Conservation (phyloP, 2,888 invertebrate genomes). For the Tolmerus cingulatus region DNA sequence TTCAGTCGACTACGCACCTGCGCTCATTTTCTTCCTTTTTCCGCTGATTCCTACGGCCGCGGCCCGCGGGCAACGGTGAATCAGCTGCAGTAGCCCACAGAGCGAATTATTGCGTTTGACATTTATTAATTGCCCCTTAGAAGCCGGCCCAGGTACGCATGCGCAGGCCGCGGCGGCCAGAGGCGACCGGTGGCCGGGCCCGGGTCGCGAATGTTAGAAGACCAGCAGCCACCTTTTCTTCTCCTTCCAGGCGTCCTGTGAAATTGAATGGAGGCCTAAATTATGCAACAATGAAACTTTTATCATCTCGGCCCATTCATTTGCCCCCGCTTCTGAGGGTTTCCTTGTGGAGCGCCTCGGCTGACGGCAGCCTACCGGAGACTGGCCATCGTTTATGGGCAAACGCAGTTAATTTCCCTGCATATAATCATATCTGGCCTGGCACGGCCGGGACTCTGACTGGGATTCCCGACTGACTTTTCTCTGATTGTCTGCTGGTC, state of each 20-base stretch:
- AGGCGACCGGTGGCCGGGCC: neutral
- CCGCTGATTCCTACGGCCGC: neutral
- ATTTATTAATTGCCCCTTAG: slow-evolving; percentile 48
- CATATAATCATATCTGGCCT: slow-evolving; percentile 47
- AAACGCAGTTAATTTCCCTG: slow-evolving; percentile 48
- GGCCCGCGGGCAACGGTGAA: neutral
- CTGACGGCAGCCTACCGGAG: neutral
- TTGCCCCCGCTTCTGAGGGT: slow-evolving; percentile 27
- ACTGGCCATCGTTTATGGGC: slow-evolving; percentile 47
- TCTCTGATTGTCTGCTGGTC: slow-evolving; percentile 25
- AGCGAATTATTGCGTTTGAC: slow-evolving; percentile 47
- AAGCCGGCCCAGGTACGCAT: slow-evolving; percentile 25
- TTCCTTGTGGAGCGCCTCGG: neutral
- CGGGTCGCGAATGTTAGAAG: neutral
- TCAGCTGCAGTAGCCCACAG: slow-evolving; percentile 35
- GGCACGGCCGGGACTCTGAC: neutral
- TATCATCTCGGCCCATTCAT: slow-evolving; percentile 45
- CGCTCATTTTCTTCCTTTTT: neutral
- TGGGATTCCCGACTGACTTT: slow-evolving; percentile 25
- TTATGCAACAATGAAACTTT: slow-evolving; percentile 49
- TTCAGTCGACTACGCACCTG: slow-evolving; percentile 25
- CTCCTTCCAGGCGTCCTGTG: neutral
- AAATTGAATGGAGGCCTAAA: slow-evolving; percentile 49
- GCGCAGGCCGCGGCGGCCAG: neutral
- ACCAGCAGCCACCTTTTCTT: neutral